Conservation (phyloP, 2,888 invertebrate species). For the Lepidochrysops patricia region DNA sequence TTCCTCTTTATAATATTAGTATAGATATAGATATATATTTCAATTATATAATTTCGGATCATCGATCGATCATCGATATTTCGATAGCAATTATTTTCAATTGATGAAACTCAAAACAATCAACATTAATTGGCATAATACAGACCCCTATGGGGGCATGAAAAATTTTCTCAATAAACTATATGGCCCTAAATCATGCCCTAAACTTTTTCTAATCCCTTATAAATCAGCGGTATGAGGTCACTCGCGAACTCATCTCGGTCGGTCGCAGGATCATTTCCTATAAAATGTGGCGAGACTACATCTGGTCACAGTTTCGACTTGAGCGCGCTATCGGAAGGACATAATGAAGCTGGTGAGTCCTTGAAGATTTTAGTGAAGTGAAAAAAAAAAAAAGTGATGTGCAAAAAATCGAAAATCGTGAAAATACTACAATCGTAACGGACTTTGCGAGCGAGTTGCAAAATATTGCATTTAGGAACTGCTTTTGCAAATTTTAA, state of each 20-base stretch:
- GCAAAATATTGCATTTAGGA: not conserved
- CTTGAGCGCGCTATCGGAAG: conserved; percentile 52
- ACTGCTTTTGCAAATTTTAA: not conserved
- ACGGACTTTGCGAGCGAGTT: not conserved
- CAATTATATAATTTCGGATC: not conserved
- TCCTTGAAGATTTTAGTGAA: conserved; percentile 43
- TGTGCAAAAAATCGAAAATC: conserved; percentile 15
- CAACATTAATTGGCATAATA: not conserved
- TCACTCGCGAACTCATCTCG: conserved; percentile 44
- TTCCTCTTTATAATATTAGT: no score
- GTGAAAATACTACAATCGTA: conserved; percentile 11
- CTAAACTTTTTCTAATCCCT: conserved; percentile 25
- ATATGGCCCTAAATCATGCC: not conserved
- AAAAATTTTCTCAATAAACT: not conserved
- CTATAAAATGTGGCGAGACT: conserved; percentile 59
- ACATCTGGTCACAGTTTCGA: conserved; percentile 54
- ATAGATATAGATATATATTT: no score
- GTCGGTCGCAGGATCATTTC: conserved; percentile 53
- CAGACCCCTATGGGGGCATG: not conserved
- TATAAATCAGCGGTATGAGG: conserved; percentile 38
- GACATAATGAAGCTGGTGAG: conserved; percentile 71
- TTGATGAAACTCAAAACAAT: not conserved
- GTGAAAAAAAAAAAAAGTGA: conserved; percentile 29
- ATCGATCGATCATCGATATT: not conserved
- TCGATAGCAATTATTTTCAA: not conserved